phyloP scores from a whole-genome alignment of 2,888 invertebrate genomes.

The Dinocampus coccinellae region DNA sequence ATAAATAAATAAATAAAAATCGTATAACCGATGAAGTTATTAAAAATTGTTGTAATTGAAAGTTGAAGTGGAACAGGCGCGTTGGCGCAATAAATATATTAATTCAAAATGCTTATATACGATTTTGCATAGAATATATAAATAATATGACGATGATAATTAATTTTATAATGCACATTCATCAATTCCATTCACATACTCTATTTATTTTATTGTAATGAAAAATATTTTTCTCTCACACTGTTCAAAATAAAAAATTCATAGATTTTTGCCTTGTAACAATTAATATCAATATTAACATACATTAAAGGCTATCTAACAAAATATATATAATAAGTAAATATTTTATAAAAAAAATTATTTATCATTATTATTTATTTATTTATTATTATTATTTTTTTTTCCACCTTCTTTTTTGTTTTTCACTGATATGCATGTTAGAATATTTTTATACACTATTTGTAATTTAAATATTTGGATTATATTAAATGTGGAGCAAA shows the following conservation, averaged over 20 bases:
- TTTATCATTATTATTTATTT: too few species aligned
- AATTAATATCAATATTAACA: not conserved
- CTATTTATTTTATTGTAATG: not conserved
- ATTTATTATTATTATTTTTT: too few species aligned
- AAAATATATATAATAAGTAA: not conserved
- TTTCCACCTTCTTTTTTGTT: not conserved
- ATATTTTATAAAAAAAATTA: not conserved
- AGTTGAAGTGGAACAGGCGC: too few species aligned
- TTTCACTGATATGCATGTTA: not conserved
- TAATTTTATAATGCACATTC: not conserved
- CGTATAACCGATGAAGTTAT: too few species aligned
- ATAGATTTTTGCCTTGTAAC: not conserved
- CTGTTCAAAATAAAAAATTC: not conserved
- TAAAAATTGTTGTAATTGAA: too few species aligned
- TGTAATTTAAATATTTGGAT: not conserved
- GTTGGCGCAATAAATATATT: too few species aligned
- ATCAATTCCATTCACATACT: not conserved
- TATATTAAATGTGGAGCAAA: not conserved
- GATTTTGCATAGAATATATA: too few species aligned
- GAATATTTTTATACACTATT: not conserved
- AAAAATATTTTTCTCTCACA: not conserved
- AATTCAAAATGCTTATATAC: too few species aligned
- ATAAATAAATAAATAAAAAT: too few species aligned
- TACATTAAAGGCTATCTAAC: not conserved
- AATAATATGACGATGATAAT: not conserved